Base-by-base conservation (phyloP, 2,888 invertebrate genomes). In the Ganaspis brasiliensis region DNA sequence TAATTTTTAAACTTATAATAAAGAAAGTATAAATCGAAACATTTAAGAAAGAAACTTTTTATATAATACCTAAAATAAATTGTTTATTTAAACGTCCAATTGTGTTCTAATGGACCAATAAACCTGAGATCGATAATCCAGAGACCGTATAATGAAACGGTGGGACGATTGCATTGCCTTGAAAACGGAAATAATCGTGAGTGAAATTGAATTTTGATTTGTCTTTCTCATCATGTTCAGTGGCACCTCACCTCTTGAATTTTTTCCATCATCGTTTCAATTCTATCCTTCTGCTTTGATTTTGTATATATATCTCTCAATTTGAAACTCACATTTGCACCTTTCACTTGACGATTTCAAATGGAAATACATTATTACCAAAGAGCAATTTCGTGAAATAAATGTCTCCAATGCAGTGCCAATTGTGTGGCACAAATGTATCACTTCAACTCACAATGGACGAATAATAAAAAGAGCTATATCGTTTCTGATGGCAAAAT, bases 291-390 rank as follows among this genome's bases (percentile, higher is more conserved):
- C n/a, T 14, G 1, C 14, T 24, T 67, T 21, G 12, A 63, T 14
- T 45, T 67, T 67, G 0, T 24, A 0, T 45, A 3, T n/a, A 4
- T 45, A 45, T 67, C 16, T 14, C 24, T 67, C n/a, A n/a, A 45
- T 2, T 67, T 45, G 21, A 40, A 45, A 45, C 21, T 1, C 9
- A 24, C 45, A 67, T 45, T 45, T 45, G 40, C 24, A 9, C 45
- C 45, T 45, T 67, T 67, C 67, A 67, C 45, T 45, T 67, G 1
- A 24, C 40, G 24, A 67, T 67, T 24, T n/a, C 8, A 67, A 67
- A 67, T 67, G 45, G n/a, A 67, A 67, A 45, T 67, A 40, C 67
- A 67, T 67, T 67, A 67, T 45, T 24, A 45, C 67, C 67, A 24
- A 67, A 26, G n/a, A 67, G 67, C 67, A 67, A 45, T 67, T 67